Conservation (phyloP, 2,113 vertebrate species). For the Rallus limicola region DNA sequence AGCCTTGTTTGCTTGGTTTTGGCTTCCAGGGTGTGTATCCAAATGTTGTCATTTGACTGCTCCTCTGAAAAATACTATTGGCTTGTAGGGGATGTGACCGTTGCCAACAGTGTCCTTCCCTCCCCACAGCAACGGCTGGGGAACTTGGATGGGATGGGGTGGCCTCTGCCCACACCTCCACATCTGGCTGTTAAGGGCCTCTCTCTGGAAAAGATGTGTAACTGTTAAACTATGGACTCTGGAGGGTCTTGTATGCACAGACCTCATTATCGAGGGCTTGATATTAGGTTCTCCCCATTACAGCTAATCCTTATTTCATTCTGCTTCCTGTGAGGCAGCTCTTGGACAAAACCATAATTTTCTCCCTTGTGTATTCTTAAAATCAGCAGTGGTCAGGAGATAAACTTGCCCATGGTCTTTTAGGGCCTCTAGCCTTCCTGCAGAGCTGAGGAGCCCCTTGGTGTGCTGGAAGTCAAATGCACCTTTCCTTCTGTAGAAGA, state of each 20-base stretch:
- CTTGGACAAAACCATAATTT: not conserved
- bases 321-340: not conserved
- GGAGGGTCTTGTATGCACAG: not conserved
- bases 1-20: not conserved
- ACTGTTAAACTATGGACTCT: not conserved
- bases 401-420: not conserved
- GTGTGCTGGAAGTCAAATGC: not conserved
- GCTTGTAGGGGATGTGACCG: not conserved
- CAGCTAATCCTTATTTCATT: not conserved
- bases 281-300: not conserved
- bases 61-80: not conserved
- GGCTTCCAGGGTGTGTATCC: not conserved
- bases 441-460: not conserved
- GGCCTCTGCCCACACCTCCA: not conserved
- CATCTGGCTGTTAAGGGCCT: not conserved
- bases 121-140: not conserved
- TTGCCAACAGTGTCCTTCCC: not conserved
- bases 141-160: not conserved
- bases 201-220: not conserved
- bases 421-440: not conserved
- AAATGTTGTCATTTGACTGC: not conserved
- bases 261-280: not conserved
- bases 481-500: not conserved
- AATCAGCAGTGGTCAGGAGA: not conserved
- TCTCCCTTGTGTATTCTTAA: not conserved